A percentile compares a stretch with the other conserved stretches of the same genome.
phyloP scores from a whole-genome alignment of 2,113 vertebrate species.

The Microcebus jonahi region DNA sequence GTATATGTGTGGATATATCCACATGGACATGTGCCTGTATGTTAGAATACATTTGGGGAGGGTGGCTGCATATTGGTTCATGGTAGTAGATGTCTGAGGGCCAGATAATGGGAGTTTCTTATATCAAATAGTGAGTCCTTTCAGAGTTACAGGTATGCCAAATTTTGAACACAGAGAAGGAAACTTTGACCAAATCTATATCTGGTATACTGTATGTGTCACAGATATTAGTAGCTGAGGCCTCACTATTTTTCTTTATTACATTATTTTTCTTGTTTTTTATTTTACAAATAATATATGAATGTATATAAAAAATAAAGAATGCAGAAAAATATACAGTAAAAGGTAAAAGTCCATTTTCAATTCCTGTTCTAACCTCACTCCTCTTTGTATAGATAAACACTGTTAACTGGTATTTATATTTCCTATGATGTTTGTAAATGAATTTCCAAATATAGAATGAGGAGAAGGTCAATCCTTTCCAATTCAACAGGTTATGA shows the following conservation, averaged over 20 bases:
- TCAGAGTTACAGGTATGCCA: background rate
- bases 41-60: background rate
- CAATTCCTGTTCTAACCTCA: background rate
- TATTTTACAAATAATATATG: background rate
- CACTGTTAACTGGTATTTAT: conserved; percentile 14
- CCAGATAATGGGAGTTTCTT: background rate
- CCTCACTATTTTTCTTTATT: background rate
- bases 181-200: background rate
- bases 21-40: background rate
- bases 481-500: background rate
- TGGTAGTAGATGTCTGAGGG: background rate
- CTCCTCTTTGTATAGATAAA: background rate
- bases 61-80: background rate
- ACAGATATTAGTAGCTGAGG: background rate
- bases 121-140: background rate
- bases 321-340: background rate
- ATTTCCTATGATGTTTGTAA: conserved; percentile 10
- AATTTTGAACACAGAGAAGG: background rate
- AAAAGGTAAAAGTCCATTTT: background rate
- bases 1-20: background rate
- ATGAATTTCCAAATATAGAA: conserved; percentile 31
- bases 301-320: background rate
- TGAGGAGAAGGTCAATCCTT: background rate
- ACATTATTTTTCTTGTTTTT: background rate
- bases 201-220: background rate